Evolutionary conservation across 2,797 vertebrate species (phyloP).

Genomic region (Dicrostonyx torquatus): DNA sequence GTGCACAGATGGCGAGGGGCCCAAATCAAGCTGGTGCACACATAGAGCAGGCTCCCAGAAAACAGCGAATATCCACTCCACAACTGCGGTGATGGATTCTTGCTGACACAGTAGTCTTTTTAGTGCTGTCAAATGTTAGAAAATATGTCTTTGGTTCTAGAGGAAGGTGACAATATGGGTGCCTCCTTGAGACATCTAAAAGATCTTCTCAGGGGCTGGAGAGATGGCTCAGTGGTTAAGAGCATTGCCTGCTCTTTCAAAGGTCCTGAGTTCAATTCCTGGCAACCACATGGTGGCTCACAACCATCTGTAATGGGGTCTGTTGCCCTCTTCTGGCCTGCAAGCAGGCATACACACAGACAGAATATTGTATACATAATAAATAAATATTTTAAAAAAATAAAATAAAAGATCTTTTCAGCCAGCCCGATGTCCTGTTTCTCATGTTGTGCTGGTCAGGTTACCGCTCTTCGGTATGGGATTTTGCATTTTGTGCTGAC

Average conservation of each 20-base stretch:
- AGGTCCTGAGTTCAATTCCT: too few species aligned
- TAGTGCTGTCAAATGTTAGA: background rate
- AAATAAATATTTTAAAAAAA: too few species aligned
- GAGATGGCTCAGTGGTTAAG: too few species aligned
- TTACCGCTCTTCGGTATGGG: background rate
- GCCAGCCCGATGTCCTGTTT: background rate
- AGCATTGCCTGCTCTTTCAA: too few species aligned
- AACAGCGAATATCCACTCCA: background rate
- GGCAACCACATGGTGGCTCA: too few species aligned
- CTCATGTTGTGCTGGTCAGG: background rate
- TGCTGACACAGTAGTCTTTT: background rate
- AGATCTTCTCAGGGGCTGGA: background rate
- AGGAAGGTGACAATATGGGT: background rate
- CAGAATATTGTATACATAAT: too few species aligned
- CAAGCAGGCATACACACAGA: too few species aligned
- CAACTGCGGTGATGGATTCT: background rate
- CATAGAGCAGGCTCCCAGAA: background rate
- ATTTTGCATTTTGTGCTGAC: background rate
- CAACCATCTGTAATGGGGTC: too few species aligned
- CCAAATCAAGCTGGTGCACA: background rate
- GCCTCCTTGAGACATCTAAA: slow-evolving; percentile 14
- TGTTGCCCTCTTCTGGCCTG: too few species aligned
- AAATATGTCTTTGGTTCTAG: background rate
- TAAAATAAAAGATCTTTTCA: background rate
- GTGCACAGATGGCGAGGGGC: background rate